phyloP scores from a whole-genome alignment of 1,140 invertebrate genomes.

The Ericerus pela region DNA sequence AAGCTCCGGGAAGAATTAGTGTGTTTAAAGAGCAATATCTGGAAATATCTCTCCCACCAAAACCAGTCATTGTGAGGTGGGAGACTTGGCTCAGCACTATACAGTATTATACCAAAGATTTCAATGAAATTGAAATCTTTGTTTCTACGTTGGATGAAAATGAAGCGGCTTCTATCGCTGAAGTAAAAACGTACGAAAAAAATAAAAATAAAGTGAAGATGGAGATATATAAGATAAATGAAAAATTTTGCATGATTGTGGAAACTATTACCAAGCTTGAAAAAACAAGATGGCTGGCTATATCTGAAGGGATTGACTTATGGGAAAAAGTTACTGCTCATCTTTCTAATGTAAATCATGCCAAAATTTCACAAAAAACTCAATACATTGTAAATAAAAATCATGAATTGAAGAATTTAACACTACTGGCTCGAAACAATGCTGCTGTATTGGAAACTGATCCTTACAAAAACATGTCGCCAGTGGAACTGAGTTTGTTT shows the following conservation, averaged over 20 bases:
- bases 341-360: too few species aligned
- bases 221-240: not conserved
- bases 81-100: slow-evolving; percentile 11
- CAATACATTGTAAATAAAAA: too few species aligned
- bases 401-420: too few species aligned
- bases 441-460: too few species aligned
- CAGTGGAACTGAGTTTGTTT: too few species aligned
- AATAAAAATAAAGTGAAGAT: not conserved
- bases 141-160: not conserved
- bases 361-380: too few species aligned
- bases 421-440: too few species aligned
- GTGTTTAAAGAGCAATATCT: slow-evolving; percentile 8
- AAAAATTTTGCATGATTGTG: not conserved
- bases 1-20: slow-evolving; percentile 7
- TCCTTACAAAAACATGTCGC: too few species aligned
- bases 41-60: not conserved
- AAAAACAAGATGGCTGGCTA: not conserved
- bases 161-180: not conserved
- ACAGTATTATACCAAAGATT: slow-evolving; percentile 4
- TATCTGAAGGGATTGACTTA: too few species aligned
- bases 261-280: not conserved
- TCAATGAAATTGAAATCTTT: not conserved
- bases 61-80: slow-evolving; percentile 13
- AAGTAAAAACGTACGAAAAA: not conserved
- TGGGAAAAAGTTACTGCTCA: too few species aligned